Evolutionary conservation across 2,888 invertebrate genomes (phyloP).

Genomic region (Zhengitettix transpicula): DNA sequence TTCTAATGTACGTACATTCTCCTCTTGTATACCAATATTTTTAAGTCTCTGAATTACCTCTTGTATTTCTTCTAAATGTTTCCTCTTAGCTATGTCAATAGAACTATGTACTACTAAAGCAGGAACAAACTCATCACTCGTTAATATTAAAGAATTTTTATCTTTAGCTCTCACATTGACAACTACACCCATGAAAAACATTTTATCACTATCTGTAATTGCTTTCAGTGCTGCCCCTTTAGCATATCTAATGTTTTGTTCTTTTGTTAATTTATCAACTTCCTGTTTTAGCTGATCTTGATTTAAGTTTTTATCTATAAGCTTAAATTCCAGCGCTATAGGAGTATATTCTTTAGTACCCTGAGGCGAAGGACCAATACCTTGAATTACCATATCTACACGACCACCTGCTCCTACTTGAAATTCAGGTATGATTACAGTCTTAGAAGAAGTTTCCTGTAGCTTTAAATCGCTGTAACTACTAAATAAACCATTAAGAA

Average conservation of each 20-base stretch:
- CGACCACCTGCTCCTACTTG: neutral
- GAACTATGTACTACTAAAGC: neutral
- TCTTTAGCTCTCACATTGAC: too few species aligned
- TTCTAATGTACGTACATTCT: too few species aligned
- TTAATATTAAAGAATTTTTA: neutral
- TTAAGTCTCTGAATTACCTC: too few species aligned
- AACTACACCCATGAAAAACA: neutral
- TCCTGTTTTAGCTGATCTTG: neutral
- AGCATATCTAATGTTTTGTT: neutral
- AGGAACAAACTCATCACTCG: neutral
- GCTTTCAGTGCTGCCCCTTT: neutral
- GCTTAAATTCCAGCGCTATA: neutral
- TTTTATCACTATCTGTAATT: neutral
- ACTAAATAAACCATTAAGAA: neutral
- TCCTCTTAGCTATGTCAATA: too few species aligned
- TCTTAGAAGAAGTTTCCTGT: neutral
- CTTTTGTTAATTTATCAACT: neutral
- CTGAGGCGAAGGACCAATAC: neutral
- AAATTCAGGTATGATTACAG: neutral
- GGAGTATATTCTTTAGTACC: neutral
- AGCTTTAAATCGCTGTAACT: neutral
- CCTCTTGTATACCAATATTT: too few species aligned
- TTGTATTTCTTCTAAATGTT: too few species aligned
- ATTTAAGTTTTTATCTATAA: neutral
- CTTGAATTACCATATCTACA: neutral